These are phyloP conservation scores for Dunckerocampus dactyliophorus DNA, from an alignment of 2,113 vertebrate species.

Conservation along the genomic window DNA sequence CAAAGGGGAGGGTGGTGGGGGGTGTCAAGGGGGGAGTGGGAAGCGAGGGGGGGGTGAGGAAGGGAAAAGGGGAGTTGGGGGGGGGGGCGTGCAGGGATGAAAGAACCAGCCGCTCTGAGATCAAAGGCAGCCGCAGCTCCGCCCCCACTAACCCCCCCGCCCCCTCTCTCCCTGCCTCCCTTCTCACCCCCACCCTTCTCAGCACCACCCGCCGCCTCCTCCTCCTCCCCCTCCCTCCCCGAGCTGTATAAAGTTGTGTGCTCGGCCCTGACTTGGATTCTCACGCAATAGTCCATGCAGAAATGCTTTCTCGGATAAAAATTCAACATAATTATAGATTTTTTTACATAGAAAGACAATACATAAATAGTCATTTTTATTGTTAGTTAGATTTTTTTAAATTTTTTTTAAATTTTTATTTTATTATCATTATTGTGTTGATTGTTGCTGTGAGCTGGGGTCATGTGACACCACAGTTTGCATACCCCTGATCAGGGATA, in stretches of 20 bases:
- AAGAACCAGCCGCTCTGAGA: slow-evolving; percentile 89
- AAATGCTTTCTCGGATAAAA: neutral
- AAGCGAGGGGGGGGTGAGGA: slow-evolving; percentile 44
- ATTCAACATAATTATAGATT: neutral
- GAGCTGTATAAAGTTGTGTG: slow-evolving; percentile 79
- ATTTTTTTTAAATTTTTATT: too few relatives aligned
- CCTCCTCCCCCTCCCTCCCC: slow-evolving; percentile 79
- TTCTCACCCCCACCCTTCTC: slow-evolving; percentile 4
- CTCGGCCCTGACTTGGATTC: slow-evolving; percentile 70
- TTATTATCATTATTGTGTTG: too few relatives aligned
- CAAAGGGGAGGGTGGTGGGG: slow-evolving; percentile 78
- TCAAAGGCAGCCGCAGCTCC: slow-evolving; percentile 86
- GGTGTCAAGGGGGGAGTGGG: slow-evolving; percentile 9
- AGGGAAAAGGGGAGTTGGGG: neutral
- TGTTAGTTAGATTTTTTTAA: too few relatives aligned
- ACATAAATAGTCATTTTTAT: neutral
- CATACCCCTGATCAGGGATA: too few relatives aligned
- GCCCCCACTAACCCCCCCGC: slow-evolving; percentile 77
- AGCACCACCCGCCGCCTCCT: slow-evolving; percentile 71
- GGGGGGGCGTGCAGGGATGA: slow-evolving; percentile 70
- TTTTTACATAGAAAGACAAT: neutral
- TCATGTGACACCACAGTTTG: too few relatives aligned
- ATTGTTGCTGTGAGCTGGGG: too few relatives aligned
- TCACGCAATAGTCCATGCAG: slow-evolving; percentile 67
- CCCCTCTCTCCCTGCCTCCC: slow-evolving; percentile 5